phyloP scores from a whole-genome alignment of 1,140 invertebrate species.

The Holcopasites calliopsidis region DNA sequence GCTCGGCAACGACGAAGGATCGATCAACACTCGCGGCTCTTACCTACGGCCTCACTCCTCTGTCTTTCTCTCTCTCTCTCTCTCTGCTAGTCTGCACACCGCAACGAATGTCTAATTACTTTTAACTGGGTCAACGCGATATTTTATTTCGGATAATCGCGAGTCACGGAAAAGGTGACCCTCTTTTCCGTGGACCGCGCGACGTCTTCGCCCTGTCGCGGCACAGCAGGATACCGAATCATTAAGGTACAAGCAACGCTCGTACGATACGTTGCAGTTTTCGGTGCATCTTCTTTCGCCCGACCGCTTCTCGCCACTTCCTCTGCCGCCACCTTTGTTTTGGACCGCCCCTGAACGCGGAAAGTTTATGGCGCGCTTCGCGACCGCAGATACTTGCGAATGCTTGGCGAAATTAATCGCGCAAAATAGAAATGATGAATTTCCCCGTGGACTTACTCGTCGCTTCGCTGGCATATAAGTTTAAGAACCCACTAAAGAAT shows the following conservation, averaged over 20 bases:
- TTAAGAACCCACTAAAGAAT: not conserved
- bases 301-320: not conserved
- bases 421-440: too few species aligned
- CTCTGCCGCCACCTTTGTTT: too few species aligned
- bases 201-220: constrained; percentile 12
- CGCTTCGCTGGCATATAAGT: too few species aligned
- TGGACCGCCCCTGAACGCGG: not conserved
- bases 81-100: constrained; percentile 15
- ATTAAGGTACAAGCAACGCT: constrained; percentile 6
- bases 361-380: constrained; percentile 16
- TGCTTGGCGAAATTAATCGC: not conserved
- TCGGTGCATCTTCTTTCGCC: not conserved
- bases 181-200: constrained; percentile 6
- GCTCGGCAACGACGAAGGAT: constrained; percentile 53
- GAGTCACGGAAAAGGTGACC: constrained; percentile 9
- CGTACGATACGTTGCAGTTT: not conserved
- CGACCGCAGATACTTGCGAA: not conserved
- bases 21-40: constrained; percentile 50
- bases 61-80: too few species aligned
- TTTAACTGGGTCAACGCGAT: constrained; percentile 61
- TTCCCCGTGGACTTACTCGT: not conserved
- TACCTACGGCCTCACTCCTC: constrained; percentile 23
- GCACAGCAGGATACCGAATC: constrained; percentile 3
- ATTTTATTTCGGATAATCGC: constrained; percentile 60
- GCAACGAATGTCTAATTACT: constrained; percentile 60